Percentiles rank a stretch among this genome's conserved stretches.
These are phyloP conservation scores for Gracilinanus agilis DNA, from an alignment of 2,113 vertebrate genomes.

Conservation along the genomic window DNA sequence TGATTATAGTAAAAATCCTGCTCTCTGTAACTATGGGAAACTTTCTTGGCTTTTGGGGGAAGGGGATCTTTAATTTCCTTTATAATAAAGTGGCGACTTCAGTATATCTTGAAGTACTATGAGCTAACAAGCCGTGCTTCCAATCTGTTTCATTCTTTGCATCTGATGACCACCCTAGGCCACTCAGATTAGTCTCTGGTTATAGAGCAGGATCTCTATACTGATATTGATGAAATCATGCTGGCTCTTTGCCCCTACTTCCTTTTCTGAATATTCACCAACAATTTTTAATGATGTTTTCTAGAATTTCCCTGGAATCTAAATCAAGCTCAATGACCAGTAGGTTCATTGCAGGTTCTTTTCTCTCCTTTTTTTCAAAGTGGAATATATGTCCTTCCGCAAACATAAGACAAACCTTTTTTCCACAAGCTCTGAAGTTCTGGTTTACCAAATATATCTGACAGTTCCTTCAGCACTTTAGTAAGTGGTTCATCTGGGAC, in stretches of 20 bases:
- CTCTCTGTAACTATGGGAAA: too few species aligned
- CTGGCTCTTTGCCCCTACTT: background rate
- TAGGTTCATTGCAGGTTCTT: background rate
- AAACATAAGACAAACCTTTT: background rate
- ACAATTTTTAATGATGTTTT: background rate
- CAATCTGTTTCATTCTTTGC: too few species aligned
- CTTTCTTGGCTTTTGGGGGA: too few species aligned
- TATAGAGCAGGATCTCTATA: too few species aligned
- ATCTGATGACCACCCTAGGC: too few species aligned
- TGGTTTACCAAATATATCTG: background rate
- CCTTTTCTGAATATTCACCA: background rate
- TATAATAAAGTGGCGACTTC: too few species aligned
- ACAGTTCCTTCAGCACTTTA: background rate
- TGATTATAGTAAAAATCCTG: too few species aligned
- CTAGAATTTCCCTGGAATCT: background rate
- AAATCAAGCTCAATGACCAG: background rate
- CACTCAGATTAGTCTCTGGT: too few species aligned
- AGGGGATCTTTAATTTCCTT: too few species aligned
- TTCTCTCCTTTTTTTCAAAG: background rate
- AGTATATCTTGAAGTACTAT: too few species aligned
- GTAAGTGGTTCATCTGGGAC: background rate
- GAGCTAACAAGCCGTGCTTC: too few species aligned
- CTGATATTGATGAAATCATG: background rate
- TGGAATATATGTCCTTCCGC: background rate
- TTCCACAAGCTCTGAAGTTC: background rate